phyloP scores from a whole-genome alignment of 2,113 vertebrate genomes.

The Crotalus tigris region DNA sequence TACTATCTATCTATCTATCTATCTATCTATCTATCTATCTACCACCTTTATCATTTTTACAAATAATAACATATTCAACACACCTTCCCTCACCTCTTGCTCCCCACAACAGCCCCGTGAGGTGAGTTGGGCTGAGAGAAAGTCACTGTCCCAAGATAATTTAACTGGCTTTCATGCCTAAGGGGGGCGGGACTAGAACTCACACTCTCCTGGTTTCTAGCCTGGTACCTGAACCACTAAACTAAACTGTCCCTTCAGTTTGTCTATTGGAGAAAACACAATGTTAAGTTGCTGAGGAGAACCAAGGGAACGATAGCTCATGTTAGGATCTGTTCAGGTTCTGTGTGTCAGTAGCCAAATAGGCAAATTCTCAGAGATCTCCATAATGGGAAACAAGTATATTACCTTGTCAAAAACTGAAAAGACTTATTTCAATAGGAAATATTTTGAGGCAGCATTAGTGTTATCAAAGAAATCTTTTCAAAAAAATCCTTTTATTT shows the following conservation, averaged over 20 bases:
- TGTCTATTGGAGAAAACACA: neutral
- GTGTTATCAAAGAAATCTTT: neutral
- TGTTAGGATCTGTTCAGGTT: neutral
- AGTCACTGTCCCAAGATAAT: neutral
- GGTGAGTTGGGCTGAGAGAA: neutral
- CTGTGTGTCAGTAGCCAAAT: neutral
- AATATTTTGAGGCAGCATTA: neutral
- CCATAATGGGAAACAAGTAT: neutral
- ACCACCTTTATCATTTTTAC: neutral
- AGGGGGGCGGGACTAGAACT: too few relatives aligned
- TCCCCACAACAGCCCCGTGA: neutral
- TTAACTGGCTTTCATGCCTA: neutral
- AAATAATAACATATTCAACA: neutral
- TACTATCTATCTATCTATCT: too few relatives aligned
- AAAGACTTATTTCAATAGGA: neutral
- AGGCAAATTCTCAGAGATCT: neutral
- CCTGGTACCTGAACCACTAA: neutral
- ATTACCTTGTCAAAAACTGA: neutral
- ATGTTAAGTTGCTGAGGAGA: neutral
- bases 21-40: too few relatives aligned
- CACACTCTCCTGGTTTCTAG: too few relatives aligned
- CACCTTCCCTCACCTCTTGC: neutral
- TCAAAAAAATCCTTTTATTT: neutral
- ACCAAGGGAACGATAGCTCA: neutral
- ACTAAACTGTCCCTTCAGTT: neutral